Percentiles rank a stretch among this genome's conserved stretches.
Conservation (phyloP, 1,140 invertebrate genomes). For the Papilio polytes region DNA sequence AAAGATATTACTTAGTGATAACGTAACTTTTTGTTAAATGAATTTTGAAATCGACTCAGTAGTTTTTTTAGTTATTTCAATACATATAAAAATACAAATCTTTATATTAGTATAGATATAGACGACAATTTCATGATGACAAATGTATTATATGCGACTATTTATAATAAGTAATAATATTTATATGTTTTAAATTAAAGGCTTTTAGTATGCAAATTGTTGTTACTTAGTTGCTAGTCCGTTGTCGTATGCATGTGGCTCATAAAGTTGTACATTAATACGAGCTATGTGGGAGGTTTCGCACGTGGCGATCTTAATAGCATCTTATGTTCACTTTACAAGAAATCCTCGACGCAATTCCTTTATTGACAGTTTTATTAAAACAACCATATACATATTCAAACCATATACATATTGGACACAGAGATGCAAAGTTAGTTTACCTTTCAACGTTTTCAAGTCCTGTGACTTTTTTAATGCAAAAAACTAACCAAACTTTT, state of each 20-base stretch:
- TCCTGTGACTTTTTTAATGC: too few relatives aligned
- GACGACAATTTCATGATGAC: too few relatives aligned
- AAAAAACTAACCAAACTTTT: background rate
- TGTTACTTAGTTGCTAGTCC: slow-evolving; percentile 45
- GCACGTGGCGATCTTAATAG: slow-evolving; percentile 13
- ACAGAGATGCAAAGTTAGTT: background rate
- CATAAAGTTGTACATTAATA: slow-evolving; percentile 42
- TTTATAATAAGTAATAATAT: too few relatives aligned
- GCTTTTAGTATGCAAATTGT: slow-evolving; percentile 48
- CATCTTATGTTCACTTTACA: background rate
- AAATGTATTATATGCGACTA: too few relatives aligned
- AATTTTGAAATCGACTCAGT: too few relatives aligned
- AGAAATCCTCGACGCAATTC: slow-evolving; percentile 8
- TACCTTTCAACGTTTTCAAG: too few relatives aligned
- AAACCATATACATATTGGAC: background rate
- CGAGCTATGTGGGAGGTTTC: slow-evolving; percentile 15
- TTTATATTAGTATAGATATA: too few relatives aligned
- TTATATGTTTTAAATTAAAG: background rate
- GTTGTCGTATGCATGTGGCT: slow-evolving; percentile 41
- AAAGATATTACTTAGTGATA: too few relatives aligned
- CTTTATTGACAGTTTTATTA: slow-evolving; percentile 22
- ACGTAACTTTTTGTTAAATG: too few relatives aligned
- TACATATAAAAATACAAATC: too few relatives aligned
- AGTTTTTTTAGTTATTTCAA: too few relatives aligned
- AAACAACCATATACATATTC: slow-evolving; percentile 10